Conservation (phyloP, 2,113 vertebrate genomes). For the Propithecus coquereli region DNA sequence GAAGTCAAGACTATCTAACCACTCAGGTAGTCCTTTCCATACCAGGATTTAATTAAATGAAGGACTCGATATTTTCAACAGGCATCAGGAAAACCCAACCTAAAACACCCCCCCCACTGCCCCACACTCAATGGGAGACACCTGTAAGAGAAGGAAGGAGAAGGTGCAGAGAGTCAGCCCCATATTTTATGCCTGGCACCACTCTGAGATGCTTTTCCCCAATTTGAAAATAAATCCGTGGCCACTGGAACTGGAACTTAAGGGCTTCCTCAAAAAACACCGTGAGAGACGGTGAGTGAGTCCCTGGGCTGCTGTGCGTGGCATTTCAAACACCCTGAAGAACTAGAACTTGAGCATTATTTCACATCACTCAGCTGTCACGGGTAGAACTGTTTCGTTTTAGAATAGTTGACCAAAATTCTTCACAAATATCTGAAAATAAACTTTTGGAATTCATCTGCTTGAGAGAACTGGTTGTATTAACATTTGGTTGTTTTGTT, state of each 20-base stretch:
- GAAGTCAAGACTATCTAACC: too few relatives aligned
- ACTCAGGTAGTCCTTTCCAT: background rate
- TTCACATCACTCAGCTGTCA: background rate
- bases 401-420: background rate
- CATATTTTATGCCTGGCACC: rapidly evolving
- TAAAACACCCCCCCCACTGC: background rate
- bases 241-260: background rate
- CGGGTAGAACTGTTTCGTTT: rapidly evolving
- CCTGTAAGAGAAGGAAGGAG: rapidly evolving
- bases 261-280: background rate
- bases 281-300: rapidly evolving
- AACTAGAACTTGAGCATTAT: rapidly evolving
- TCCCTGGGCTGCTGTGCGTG: rapidly evolving
- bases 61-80: background rate
- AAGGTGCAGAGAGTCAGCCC: rapidly evolving
- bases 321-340: background rate
- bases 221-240: background rate
- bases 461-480: background rate
- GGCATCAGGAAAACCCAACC: background rate
- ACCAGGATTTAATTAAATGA: background rate
- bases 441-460: background rate
- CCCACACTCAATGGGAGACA: background rate
- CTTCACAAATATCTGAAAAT: background rate
- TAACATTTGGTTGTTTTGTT: background rate
- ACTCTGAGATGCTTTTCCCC: rapidly evolving